Conservation (phyloP, 2,797 vertebrate genomes). For the Myotis daubentonii region DNA sequence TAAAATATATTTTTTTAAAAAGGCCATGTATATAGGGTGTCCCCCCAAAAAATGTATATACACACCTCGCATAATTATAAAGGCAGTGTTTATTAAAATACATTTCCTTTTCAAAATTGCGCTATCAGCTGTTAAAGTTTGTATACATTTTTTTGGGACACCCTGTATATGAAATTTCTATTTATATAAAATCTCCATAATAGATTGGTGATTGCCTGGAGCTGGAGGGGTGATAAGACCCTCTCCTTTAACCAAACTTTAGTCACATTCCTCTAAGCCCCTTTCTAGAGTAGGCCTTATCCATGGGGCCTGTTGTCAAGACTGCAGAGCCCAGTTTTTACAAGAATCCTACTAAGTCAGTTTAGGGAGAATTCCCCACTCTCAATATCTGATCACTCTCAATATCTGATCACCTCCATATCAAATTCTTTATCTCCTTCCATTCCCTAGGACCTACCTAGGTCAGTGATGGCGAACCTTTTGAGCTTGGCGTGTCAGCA, state of each 20-base stretch:
- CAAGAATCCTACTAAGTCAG: not conserved
- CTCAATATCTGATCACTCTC: not conserved
- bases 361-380: not conserved
- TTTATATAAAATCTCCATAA: not conserved
- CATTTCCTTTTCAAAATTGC: no score
- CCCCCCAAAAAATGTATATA: no score
- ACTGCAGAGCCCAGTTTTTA: not conserved
- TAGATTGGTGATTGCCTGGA: not conserved
- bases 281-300: not conserved
- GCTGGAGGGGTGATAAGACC: not conserved
- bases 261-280: not conserved
- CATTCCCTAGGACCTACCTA: not conserved
- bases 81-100: no score
- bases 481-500: no score
- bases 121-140: no score
- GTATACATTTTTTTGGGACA: not conserved
- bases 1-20: no score
- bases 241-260: not conserved
- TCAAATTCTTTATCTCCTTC: not conserved
- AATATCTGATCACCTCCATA: not conserved
- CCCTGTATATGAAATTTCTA: not conserved
- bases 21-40: not conserved
- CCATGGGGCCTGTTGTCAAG: not conserved
- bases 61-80: no score
- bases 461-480: not conserved